Base-by-base conservation (phyloP, 2,888 invertebrate species). In the Odontocolon sp. region DNA sequence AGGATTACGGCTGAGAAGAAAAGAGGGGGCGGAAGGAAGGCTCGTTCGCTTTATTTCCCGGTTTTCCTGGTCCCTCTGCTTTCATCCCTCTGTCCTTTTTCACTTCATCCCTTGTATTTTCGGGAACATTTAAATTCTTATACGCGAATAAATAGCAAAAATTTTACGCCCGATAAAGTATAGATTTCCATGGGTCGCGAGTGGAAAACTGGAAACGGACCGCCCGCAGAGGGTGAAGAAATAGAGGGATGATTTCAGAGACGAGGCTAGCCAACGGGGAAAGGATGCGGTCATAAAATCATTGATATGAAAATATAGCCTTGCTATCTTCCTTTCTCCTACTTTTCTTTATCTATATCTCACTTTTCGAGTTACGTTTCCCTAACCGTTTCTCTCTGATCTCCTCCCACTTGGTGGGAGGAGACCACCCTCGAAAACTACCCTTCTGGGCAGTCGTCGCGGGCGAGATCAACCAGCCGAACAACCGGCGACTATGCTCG, bases 91-190 rank as follows among this genome's bases (percentile, higher is more conserved):
- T 54, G 23, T 72, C 59, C 76, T 69, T 52, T 64, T 42, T 64
- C 69, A 59, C 59, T 42, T 59, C 76, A 45, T 42, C 21, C 28
- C 21, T 83, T 84, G 85, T 87, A 87, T 89, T 89, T 88, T 85
- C n/a, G 85, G 85, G 86, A 88, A 89, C 90, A 90, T 90, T 90
- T 90, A 90, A 90, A 90, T 90, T 90, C 90, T 89, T 89, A 89
- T 90, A 90, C 89, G 90, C 89, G 90, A 90, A 90, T 90, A 89
- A 90, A 90, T 90, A 90, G 90, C 89, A 87, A 90, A 90, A 90
- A 90, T 90, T 90, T 90, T 87, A 90, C 89, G 90, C 89, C 87
- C 90, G 86, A 90, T 90, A 90, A 90, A 90, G 89, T 90, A 90
- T 90, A 90, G 90, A 90, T 90, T 90, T 88, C 83, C 87, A 82